A percentile compares a stretch with the other conserved stretches of the same genome.
Evolutionary conservation across 2,888 invertebrate genomes (phyloP).

Genomic region (Tenthredo distinguenda): DNA sequence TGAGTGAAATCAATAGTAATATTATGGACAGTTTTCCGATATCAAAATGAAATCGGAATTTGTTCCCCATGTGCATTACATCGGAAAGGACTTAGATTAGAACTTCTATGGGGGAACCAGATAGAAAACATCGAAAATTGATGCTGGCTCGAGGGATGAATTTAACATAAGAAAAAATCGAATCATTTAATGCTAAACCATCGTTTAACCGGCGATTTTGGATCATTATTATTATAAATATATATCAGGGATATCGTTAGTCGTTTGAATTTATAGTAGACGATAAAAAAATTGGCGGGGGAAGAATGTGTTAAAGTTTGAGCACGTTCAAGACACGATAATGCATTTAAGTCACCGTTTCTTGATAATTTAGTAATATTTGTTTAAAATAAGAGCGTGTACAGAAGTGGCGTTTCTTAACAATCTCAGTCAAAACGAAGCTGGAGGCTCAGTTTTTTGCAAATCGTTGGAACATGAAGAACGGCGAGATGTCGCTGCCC

Average conservation of each 20-base stretch:
- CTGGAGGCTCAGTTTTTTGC: background rate
- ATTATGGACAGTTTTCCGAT: background rate
- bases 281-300: background rate
- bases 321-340: conserved; percentile 25
- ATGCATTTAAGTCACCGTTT: background rate
- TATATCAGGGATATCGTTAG: background rate
- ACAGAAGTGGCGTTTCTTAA: background rate
- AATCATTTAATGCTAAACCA: background rate
- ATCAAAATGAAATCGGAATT: background rate
- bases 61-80: background rate
- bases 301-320: conserved; percentile 18
- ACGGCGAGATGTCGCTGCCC: background rate
- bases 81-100: background rate
- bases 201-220: background rate
- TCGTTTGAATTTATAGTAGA: background rate
- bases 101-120: background rate
- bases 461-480: background rate
- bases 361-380: conserved; percentile 20
- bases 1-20: background rate
- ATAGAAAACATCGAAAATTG: background rate
- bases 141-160: background rate
- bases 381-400: background rate
- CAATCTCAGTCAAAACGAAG: background rate
- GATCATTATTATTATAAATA: background rate
- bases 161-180: background rate